Conservation (phyloP, 2,888 invertebrate genomes). For the Chymomyza procnemis region DNA sequence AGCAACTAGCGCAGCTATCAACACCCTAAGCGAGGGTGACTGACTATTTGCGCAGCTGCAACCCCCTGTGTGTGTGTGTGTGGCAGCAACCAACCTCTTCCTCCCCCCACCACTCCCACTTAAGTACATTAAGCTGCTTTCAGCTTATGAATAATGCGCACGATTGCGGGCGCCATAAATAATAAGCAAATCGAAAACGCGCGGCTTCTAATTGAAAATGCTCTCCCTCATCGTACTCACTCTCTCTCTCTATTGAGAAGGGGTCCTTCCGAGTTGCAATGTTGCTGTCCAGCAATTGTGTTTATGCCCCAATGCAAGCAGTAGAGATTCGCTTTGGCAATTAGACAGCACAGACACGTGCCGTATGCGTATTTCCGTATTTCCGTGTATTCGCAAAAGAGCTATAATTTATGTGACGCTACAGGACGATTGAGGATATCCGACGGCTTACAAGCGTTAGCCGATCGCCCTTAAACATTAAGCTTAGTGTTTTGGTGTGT, state of each 20-base stretch:
- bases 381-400: slow-evolving; percentile 12
- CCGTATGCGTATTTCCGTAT: slow-evolving; percentile 62
- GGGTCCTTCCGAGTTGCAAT: slow-evolving; percentile 2
- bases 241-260: slow-evolving; percentile 16
- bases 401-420: slow-evolving; percentile 54
- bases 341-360: slow-evolving; percentile 68
- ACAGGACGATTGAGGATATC: slow-evolving; percentile 55
- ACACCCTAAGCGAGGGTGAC: slow-evolving; percentile 5
- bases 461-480: not conserved
- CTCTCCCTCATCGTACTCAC: too few relatives aligned
- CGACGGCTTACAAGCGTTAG: slow-evolving; percentile 67
- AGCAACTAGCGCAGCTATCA: not conserved
- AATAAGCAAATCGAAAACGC: slow-evolving; percentile 70
- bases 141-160: slow-evolving; percentile 70
- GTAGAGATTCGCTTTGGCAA: slow-evolving; percentile 61
- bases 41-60: slow-evolving; percentile 5
- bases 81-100: slow-evolving; percentile 2
- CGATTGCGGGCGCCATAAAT: slow-evolving; percentile 66
- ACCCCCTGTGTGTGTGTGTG: not conserved
- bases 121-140: slow-evolving; percentile 54
- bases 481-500: not conserved
- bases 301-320: slow-evolving; percentile 26
- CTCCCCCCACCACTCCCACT: slow-evolving; percentile 23
- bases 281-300: slow-evolving; percentile 46
- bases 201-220: slow-evolving; percentile 68